Base-by-base conservation (phyloP, 53 echinoderm and acorn worm species). In the Antedon mediterranea region DNA sequence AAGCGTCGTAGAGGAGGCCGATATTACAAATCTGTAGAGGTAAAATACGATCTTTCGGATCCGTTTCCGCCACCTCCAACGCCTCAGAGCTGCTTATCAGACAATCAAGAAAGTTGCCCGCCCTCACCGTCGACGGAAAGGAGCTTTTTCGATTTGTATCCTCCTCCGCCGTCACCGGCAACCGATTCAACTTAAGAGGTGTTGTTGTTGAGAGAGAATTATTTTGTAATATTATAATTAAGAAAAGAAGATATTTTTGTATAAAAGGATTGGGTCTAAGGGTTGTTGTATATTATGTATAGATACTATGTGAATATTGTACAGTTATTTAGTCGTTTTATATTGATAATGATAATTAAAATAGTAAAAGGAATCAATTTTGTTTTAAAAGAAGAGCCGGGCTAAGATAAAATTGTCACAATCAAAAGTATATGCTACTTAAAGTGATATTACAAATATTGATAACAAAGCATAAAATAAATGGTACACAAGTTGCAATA, bases 61-160 rank as follows among this genome's bases (percentile, higher is more conserved):
- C 95, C 95, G 9, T 89, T 90, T 73, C 91, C 91, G 29, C 95
- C 95, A 13, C 95, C 95, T 9, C 95, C 95, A 0, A 95, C 95
- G 44, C 95, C 95, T 32, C 80, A 79, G 72, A 87, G 87, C 30
- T 88, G 88, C 73, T 85, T 88, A 71, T 87, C 87, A 75, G 87
- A 90, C 84, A 91, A 91, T 76, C 86, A 86, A 29, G 92, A 92
- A 79, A 95, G 97, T 71, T 95, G 97, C 77, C 97, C 97, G 30
- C 97, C 97, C 3, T 95, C 97, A 27, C 97, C 97, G 30, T 97
- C 97, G 1, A 97, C 97, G 6, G 97, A 92, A 72, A 74, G 97
- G 83, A 97, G 97, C 44, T 97, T 88, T 71, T 97, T 90, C 80
- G 89, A 97, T 73, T 92, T 92, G 0, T 97, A 90, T 76, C 97